Evolutionary conservation across 2,888 invertebrate genomes (phyloP), one percentile per base, ranked within the genome.

Genomic region (Cryptops parisi): DNA sequence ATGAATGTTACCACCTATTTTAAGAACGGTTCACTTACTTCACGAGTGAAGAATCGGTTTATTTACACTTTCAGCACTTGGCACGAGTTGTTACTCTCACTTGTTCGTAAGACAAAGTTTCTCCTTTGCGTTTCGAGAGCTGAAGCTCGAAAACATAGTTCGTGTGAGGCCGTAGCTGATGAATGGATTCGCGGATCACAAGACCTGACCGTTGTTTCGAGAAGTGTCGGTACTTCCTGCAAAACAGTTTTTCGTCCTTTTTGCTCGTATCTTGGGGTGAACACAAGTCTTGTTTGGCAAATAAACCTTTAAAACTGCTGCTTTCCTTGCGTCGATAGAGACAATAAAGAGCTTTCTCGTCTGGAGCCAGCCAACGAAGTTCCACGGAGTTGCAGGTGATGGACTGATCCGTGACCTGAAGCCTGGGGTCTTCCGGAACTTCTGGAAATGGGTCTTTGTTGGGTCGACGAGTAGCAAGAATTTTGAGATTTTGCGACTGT

Each of bases 271-370:
- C 50, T 12, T 23, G 22, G 2, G 40, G 23, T 19, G 22, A 40
- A 41, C 50, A 50, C 22, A 17, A 23, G n/a, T 50, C 41, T 40
- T 39, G 39, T 17, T 41, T 39, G 4, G 40, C 41, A 22, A 50
- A 50, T 22, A 50, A 17, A 6, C 41, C n/a, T 23, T 50, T 50
- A 5, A 46, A 4, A 9, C 21, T 6, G 46, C 19, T 19, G 9
- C 40, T 27, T 3, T 50, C 50, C n/a, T 17, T 39, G 2, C 50
- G 19, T 9, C 25, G 21, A 25, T 50, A 50, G 2, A 50, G 22
- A 17, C 50, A 50, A 17, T 50, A 50, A 21, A 50, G 22, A 1
- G 50, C 21, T 22, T 50, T 50, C 19, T 50, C 50, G 40, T 50
- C 50, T 3, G 50, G 50, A 3, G 50, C 50, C 50, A 41, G n/a